phyloP scores from a whole-genome alignment of 2,888 invertebrate genomes.

The Chalcosyrphus nemorum region DNA sequence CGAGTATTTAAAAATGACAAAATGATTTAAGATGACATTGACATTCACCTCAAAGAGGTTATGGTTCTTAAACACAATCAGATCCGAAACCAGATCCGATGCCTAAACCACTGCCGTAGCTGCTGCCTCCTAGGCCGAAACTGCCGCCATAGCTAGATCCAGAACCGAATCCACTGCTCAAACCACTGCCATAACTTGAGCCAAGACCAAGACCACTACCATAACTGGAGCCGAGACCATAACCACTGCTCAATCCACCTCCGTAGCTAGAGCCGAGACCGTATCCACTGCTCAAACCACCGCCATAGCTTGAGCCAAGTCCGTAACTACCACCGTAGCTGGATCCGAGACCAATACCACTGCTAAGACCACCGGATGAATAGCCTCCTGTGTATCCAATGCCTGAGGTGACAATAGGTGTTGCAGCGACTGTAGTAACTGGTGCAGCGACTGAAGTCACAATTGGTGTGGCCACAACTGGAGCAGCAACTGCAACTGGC shows the following conservation, averaged over 20 bases:
- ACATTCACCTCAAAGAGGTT: background rate
- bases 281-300: constrained; percentile 4
- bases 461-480: background rate
- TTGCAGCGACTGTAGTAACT: background rate
- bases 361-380: background rate
- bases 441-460: background rate
- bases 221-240: constrained; percentile 7
- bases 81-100: background rate
- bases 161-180: constrained; percentile 15
- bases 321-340: constrained; percentile 38
- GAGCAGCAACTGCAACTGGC: background rate
- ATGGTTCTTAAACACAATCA: constrained; percentile 5
- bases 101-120: constrained; percentile 17
- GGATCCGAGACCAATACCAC: constrained; percentile 13
- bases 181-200: constrained; percentile 33
- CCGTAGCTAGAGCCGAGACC: constrained; percentile 27
- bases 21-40: constrained; percentile 9
- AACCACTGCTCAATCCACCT: constrained; percentile 24
- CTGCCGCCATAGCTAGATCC: constrained; percentile 1
- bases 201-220: constrained; percentile 7
- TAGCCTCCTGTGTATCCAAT: constrained; percentile 15
- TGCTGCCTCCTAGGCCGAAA: background rate
- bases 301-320: constrained; percentile 9
- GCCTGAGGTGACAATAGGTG: constrained; percentile 15
- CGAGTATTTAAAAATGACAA: constrained; percentile 19